Percentiles rank a stretch among this genome's conserved stretches.
These are phyloP conservation scores for Drosophila robusta DNA, from an alignment of 2,888 invertebrate species.

Conservation along the genomic window DNA sequence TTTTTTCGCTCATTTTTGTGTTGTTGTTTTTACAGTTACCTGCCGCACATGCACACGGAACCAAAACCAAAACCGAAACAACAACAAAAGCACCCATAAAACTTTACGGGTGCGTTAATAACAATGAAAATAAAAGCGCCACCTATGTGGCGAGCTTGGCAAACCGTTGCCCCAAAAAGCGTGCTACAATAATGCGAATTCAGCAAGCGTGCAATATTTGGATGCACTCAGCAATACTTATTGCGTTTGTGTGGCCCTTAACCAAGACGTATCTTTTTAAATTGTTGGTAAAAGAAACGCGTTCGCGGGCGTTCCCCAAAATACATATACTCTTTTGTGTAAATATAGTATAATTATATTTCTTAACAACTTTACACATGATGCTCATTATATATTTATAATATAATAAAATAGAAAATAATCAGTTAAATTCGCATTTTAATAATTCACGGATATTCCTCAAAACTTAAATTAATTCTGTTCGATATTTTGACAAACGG, in stretches of 20 bases:
- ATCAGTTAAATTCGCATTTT: too few relatives aligned
- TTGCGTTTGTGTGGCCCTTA: neutral
- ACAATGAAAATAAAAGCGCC: constrained; percentile 50
- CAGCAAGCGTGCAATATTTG: constrained; percentile 26
- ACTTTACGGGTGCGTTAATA: constrained; percentile 48
- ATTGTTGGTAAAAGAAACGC: neutral
- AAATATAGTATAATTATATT: neutral
- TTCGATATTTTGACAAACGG: too few relatives aligned
- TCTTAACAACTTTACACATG: too few relatives aligned
- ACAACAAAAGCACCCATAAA: constrained; percentile 45
- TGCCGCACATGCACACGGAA: constrained; percentile 22
- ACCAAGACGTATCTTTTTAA: neutral
- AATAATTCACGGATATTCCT: too few relatives aligned
- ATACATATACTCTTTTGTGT: too few relatives aligned
- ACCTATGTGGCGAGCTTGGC: constrained; percentile 34
- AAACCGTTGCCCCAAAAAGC: constrained; percentile 49
- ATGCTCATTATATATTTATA: too few relatives aligned
- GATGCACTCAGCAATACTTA: constrained; percentile 17
- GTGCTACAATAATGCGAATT: constrained; percentile 50
- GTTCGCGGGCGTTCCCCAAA: too few relatives aligned
- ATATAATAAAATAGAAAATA: too few relatives aligned
- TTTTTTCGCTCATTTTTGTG: constrained; percentile 32
- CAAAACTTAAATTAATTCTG: too few relatives aligned
- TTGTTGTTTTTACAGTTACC: constrained; percentile 30
- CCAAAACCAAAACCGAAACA: constrained; percentile 24